These are phyloP conservation scores for Castor canadensis DNA, from an alignment of 2,113 vertebrate genomes.

Conservation along the genomic window DNA sequence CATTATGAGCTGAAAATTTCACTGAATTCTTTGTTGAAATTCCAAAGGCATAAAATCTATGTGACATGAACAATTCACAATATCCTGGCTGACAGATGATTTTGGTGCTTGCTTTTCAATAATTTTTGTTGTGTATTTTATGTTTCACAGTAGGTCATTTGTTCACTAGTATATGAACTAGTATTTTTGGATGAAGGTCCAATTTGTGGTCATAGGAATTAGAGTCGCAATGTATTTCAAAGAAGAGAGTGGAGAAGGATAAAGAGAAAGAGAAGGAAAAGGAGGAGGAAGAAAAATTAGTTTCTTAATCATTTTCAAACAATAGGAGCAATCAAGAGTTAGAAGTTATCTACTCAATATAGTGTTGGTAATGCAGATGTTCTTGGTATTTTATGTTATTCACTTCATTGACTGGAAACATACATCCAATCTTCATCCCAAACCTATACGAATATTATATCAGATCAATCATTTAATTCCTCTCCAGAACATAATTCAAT, in stretches of 20 bases:
- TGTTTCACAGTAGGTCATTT: neutral
- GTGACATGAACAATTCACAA: neutral
- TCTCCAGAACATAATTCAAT: neutral
- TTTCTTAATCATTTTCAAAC: neutral
- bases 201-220: too few species aligned
- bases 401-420: neutral
- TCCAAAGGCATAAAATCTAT: neutral
- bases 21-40: neutral
- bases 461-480: neutral
- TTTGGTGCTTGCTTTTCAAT: neutral
- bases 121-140: neutral
- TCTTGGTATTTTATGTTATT: neutral
- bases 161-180: neutral
- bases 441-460: neutral
- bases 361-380: neutral
- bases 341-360: neutral
- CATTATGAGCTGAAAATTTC: neutral
- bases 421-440: neutral
- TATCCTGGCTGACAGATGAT: neutral
- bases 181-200: neutral
- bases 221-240: too few species aligned
- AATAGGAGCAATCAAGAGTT: neutral
- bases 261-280: neutral
- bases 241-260: neutral
- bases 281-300: neutral